Evolutionary conservation across 2,113 vertebrate species (phyloP).

Genomic region (Neolamprologus longior): DNA sequence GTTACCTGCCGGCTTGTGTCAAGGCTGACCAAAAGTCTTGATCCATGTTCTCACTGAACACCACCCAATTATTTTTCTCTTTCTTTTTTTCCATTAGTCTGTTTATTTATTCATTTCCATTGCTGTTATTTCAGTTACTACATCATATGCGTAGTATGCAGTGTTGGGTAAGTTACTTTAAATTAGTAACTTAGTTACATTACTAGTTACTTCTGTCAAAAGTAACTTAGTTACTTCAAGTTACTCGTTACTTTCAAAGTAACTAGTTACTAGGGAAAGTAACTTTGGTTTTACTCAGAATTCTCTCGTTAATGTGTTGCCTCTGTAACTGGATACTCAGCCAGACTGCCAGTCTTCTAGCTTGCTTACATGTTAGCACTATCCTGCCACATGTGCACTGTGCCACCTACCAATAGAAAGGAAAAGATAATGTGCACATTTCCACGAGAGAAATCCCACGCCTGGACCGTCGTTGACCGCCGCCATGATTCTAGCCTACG

Average conservation of each 20-base stretch:
- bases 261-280: background rate
- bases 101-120: background rate
- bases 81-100: background rate
- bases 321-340: rapidly evolving
- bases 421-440: rapidly evolving
- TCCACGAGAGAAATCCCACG: too few species aligned
- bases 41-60: background rate
- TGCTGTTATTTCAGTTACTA: background rate
- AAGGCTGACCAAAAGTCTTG: background rate
- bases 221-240: background rate
- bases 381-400: rapidly evolving
- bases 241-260: background rate
- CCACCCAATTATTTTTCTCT: background rate
- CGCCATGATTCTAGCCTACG: too few species aligned
- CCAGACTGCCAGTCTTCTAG: rapidly evolving
- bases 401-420: too few species aligned
- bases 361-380: too few species aligned
- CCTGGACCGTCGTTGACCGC: too few species aligned
- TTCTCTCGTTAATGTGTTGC: background rate
- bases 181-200: background rate
- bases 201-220: background rate
- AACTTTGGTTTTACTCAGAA: background rate
- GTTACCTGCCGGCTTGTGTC: background rate
- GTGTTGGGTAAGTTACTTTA: background rate
- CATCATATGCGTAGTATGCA: background rate